Conservation (phyloP, 1,140 invertebrate species). For the Apis dorsata region DNA sequence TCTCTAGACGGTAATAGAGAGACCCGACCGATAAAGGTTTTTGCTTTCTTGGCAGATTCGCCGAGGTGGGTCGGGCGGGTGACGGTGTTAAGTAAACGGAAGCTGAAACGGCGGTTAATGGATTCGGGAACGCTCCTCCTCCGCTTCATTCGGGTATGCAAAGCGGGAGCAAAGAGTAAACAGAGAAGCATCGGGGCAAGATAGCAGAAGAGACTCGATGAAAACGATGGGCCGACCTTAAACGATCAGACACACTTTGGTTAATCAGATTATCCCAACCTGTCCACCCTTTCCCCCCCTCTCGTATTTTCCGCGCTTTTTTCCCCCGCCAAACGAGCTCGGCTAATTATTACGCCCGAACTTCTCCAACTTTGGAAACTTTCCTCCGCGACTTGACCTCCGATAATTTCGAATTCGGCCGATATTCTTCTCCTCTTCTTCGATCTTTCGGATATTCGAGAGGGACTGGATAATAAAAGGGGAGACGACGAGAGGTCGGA, state of each 20-base stretch:
- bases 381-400: background rate
- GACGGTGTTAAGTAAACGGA: constrained; percentile 64
- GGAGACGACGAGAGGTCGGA: background rate
- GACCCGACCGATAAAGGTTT: constrained; percentile 54
- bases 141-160: constrained; percentile 61
- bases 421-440: no score
- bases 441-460: no score
- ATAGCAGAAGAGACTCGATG: constrained; percentile 36
- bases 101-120: constrained; percentile 63
- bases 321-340: background rate
- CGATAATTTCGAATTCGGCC: background rate
- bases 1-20: background rate
- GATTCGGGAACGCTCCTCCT: constrained; percentile 63
- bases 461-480: background rate
- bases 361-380: background rate
- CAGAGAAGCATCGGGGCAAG: constrained; percentile 55
- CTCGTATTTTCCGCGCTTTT: background rate
- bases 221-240: constrained; percentile 51
- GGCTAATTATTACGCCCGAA: background rate
- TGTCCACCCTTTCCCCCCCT: background rate
- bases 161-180: constrained; percentile 61
- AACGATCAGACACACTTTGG: constrained; percentile 71
- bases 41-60: constrained; percentile 62
- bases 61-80: background rate
- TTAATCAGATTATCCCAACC: constrained; percentile 67